Conservation (phyloP, 2,113 vertebrate species). For the Heptranchias perlo region DNA sequence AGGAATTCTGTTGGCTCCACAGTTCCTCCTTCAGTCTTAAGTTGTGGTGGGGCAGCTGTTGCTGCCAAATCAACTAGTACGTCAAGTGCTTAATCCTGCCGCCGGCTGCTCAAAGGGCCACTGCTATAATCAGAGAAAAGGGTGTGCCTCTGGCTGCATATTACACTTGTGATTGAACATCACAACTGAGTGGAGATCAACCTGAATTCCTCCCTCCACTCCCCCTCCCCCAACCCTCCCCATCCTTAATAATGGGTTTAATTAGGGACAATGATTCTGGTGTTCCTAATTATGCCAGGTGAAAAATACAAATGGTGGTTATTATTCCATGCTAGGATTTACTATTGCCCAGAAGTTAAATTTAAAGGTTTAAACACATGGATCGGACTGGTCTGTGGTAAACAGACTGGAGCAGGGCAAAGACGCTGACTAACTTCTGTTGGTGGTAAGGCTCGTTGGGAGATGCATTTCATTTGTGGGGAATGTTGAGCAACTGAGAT, state of each 20-base stretch:
- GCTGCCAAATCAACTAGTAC: neutral
- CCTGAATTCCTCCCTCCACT: neutral
- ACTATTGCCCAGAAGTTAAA: neutral
- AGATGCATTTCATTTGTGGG: neutral
- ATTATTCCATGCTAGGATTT: neutral
- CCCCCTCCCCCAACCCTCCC: neutral
- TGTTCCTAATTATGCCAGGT: neutral
- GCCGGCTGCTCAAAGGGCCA: neutral
- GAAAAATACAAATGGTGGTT: neutral
- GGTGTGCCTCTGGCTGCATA: neutral
- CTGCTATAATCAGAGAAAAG: constrained; percentile 8
- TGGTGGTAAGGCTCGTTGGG: neutral
- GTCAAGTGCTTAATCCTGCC: neutral
- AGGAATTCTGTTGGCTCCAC: neutral
- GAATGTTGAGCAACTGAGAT: neutral
- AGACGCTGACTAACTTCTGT: too few relatives aligned
- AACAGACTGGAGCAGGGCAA: neutral
- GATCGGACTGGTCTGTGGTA: neutral
- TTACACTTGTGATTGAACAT: neutral
- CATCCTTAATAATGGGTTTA: neutral
- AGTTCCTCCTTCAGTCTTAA: neutral
- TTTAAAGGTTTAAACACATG: neutral
- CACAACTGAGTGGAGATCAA: constrained; percentile 25
- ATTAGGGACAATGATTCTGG: neutral
- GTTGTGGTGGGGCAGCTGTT: neutral